Evolutionary conservation across 2,113 vertebrate species (phyloP).

Genomic region (Cyrtonyx montezumae): DNA sequence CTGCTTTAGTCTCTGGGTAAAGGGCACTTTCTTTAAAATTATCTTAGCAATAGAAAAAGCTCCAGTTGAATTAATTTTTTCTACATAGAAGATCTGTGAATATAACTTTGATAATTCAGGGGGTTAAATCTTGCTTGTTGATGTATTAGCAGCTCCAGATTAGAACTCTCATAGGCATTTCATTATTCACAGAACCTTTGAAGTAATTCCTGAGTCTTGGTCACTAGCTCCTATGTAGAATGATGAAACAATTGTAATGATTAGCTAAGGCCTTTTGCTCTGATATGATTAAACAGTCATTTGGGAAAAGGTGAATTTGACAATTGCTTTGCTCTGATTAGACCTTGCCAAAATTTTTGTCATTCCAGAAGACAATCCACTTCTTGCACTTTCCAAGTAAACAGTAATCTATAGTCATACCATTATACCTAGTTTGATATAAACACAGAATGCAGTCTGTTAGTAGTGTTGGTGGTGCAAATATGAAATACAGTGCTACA

Average conservation of each 20-base stretch:
- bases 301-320: background rate
- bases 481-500: background rate
- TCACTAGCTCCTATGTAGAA: background rate
- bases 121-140: background rate
- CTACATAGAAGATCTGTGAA: background rate
- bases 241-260: background rate
- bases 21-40: slow-evolving; percentile 28
- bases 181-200: background rate
- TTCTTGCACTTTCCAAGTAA: background rate
- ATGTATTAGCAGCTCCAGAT: background rate
- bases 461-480: background rate
- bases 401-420: background rate
- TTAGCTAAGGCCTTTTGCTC: background rate
- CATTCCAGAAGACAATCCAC: background rate
- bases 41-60: background rate
- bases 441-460: background rate
- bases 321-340: background rate
- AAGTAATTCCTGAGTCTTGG: background rate
- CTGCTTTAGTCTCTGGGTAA: slow-evolving; percentile 31
- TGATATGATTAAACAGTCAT: background rate
- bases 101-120: background rate
- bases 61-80: slow-evolving; percentile 9
- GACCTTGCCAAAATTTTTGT: background rate
- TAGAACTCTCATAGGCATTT: background rate
- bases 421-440: background rate